phyloP scores from a whole-genome alignment of 1,140 invertebrate genomes.

The Cotesia typhae region DNA sequence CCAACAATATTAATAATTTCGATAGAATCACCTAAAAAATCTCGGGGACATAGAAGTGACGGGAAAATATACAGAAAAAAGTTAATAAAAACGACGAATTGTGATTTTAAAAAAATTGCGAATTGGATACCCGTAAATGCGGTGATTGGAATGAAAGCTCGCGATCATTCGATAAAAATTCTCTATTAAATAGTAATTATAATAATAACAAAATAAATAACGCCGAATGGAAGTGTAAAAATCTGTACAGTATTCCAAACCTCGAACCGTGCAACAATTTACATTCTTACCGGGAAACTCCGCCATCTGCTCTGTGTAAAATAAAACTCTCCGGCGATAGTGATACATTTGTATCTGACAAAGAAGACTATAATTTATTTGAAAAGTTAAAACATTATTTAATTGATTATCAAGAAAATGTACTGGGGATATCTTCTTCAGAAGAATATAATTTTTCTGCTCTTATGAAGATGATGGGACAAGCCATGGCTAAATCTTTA shows the following conservation, averaged over 20 bases:
- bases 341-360: neutral
- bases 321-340: too few relatives aligned
- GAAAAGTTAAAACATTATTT: conserved; percentile 47
- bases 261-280: neutral
- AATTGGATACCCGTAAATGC: conserved; percentile 13
- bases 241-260: conserved; percentile 47
- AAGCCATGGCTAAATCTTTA: conserved; percentile 52
- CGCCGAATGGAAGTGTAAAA: conserved; percentile 45
- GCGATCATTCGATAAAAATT: neutral
- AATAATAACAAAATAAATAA: too few relatives aligned
- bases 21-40: conserved; percentile 25
- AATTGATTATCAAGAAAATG: conserved; percentile 53
- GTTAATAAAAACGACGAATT: conserved; percentile 9
- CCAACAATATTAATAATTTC: conserved; percentile 12
- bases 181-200: too few relatives aligned
- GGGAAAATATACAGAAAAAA: conserved; percentile 12
- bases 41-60: conserved; percentile 20
- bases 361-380: conserved; percentile 9
- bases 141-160: conserved; percentile 27
- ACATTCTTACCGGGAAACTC: neutral
- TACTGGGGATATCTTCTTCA: conserved; percentile 48
- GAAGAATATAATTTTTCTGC: conserved; percentile 53
- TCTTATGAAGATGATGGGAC: conserved; percentile 54
- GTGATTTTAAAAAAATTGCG: neutral
- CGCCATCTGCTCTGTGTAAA: neutral